These are phyloP conservation scores for Condylostylus longicornis DNA, from an alignment of 1,140 invertebrate genomes.

Conservation along the genomic window DNA sequence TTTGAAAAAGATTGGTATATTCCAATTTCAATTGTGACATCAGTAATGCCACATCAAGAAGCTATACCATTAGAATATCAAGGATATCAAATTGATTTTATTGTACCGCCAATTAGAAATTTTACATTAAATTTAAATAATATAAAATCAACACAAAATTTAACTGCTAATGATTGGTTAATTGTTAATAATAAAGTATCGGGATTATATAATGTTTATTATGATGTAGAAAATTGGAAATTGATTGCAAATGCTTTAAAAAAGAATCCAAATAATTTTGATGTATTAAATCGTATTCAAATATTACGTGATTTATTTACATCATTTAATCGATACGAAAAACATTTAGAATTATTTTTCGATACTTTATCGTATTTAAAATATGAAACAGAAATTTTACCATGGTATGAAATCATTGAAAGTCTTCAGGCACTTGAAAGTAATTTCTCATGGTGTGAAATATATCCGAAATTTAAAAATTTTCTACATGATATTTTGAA, in stretches of 20 bases:
- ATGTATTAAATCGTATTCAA: conserved; percentile 43
- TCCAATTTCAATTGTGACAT: neutral
- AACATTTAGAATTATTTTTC: conserved; percentile 24
- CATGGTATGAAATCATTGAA: conserved; percentile 47
- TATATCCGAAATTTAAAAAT: too few relatives aligned
- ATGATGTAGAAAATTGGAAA: conserved; percentile 38
- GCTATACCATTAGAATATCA: too few relatives aligned
- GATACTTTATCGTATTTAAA: conserved; percentile 40
- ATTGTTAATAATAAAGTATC: conserved; percentile 44
- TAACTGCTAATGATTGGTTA: conserved; percentile 36
- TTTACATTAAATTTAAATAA: conserved; percentile 14
- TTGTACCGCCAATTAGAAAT: conserved; percentile 18
- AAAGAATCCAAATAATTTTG: conserved; percentile 33
- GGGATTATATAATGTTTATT: conserved; percentile 50
- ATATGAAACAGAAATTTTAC: conserved; percentile 37
- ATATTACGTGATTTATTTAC: conserved; percentile 41
- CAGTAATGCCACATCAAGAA: too few relatives aligned
- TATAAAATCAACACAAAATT: conserved; percentile 7
- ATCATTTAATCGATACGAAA: conserved; percentile 29
- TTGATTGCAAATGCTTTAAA: conserved; percentile 35
- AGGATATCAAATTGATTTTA: conserved; percentile 18
- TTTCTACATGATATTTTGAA: too few relatives aligned
- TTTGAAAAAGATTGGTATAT: neutral
- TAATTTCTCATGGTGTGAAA: too few relatives aligned
- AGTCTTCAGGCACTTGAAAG: too few relatives aligned